Conservation (phyloP, 2,113 vertebrate species). For the Zootoca vivipara region DNA sequence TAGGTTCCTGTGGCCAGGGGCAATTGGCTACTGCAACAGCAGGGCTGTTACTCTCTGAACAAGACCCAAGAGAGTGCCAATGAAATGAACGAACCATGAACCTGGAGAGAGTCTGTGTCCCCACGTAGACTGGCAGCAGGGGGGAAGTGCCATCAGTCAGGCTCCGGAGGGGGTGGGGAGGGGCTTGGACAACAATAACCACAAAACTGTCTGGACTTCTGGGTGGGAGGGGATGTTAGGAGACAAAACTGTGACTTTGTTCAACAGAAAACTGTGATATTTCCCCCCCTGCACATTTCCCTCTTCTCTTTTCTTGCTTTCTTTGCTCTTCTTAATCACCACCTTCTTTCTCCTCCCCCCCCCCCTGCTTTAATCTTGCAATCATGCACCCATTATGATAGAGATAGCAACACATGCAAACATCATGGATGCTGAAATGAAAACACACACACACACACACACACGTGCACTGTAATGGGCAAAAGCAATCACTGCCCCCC, state of each 20-base stretch:
- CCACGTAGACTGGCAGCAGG: not conserved
- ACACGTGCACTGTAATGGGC: not conserved
- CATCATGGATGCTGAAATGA: not conserved
- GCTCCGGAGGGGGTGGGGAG: not conserved
- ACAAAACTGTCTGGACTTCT: slow-evolving; percentile 17
- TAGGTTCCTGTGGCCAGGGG: slow-evolving; percentile 9
- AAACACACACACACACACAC: not conserved
- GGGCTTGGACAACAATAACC: not conserved
- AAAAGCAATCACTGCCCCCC: not conserved
- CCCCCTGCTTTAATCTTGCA: not conserved
- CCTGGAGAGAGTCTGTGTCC: not conserved
- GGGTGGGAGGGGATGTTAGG: slow-evolving; percentile 19
- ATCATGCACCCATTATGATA: not conserved
- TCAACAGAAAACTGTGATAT: slow-evolving; percentile 40
- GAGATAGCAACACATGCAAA: not conserved
- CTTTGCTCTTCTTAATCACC: not conserved
- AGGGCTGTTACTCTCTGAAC: slow-evolving; percentile 22
- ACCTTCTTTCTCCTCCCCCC: not conserved
- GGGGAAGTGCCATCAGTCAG: slow-evolving; percentile 8
- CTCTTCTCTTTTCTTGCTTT: slow-evolving; percentile 2
- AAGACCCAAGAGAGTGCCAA: not conserved
- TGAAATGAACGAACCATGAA: not conserved
- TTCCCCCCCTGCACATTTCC: not conserved
- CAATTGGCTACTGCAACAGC: slow-evolving; percentile 7
- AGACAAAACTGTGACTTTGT: slow-evolving; percentile 48